Evolutionary conservation across 2,888 invertebrate species (phyloP).

Genomic region (Polydrusus cervinus): DNA sequence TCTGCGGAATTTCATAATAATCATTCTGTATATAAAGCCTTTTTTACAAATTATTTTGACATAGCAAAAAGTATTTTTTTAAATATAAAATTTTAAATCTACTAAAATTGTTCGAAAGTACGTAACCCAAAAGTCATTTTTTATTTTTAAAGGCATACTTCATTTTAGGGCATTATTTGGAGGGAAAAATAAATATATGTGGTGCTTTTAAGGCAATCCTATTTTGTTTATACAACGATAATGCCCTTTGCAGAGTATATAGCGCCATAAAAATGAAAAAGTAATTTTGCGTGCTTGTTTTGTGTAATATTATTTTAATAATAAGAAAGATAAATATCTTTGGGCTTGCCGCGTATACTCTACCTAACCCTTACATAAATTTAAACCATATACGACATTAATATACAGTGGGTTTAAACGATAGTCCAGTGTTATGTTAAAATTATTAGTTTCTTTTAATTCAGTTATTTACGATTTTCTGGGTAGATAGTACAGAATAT

Average conservation of each 20-base stretch:
- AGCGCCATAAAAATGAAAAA: slow-evolving; percentile 57
- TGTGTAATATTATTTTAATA: slow-evolving; percentile 57
- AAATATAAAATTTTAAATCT: no score
- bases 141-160: slow-evolving; percentile 31
- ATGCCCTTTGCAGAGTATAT: slow-evolving; percentile 54
- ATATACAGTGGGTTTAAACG: neutral
- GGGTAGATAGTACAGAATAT: no score
- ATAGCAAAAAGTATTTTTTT: no score
- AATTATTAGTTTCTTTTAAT: no score
- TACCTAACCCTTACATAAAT: slow-evolving; percentile 28
- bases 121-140: slow-evolving; percentile 23
- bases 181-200: slow-evolving; percentile 47
- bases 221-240: slow-evolving; percentile 57
- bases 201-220: slow-evolving; percentile 53
- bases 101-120: no score
- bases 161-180: slow-evolving; percentile 38
- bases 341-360: slow-evolving; percentile 32
- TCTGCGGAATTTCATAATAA: no score
- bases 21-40: no score
- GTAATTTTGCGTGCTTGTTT: slow-evolving; percentile 57
- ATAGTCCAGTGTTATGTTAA: no score
- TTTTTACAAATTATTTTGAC: no score
- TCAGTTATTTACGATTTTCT: no score
- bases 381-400: slow-evolving; percentile 33
- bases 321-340: slow-evolving; percentile 57